Evolutionary conservation across 1,140 invertebrate genomes (phyloP).

Genomic region (Gonioctena quinquepunctata): DNA sequence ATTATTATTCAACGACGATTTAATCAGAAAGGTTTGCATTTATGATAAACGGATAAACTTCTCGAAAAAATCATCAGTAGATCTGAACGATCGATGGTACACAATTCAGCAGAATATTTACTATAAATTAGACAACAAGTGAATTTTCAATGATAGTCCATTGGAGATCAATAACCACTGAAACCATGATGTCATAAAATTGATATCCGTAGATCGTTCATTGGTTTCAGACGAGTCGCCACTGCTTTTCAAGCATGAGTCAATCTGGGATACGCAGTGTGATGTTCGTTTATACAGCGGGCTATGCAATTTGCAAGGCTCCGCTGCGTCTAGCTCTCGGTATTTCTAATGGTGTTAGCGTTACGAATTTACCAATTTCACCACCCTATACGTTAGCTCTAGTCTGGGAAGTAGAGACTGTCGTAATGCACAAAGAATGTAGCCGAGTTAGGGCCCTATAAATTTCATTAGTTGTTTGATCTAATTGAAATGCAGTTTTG

Average conservation of each 20-base stretch:
- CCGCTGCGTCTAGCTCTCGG: slow-evolving; percentile 13
- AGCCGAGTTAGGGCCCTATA: slow-evolving; percentile 32
- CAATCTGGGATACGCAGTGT: slow-evolving; percentile 57
- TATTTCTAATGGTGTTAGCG: slow-evolving; percentile 54
- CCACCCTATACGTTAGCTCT: slow-evolving; percentile 52
- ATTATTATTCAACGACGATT: too few relatives aligned
- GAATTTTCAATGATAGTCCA: too few relatives aligned
- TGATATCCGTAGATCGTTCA: too few relatives aligned
- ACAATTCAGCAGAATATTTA: too few relatives aligned
- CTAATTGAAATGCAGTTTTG: slow-evolving; percentile 44
- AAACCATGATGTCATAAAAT: too few relatives aligned
- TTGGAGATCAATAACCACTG: too few relatives aligned
- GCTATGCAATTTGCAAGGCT: slow-evolving; percentile 51
- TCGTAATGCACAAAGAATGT: slow-evolving; percentile 52
- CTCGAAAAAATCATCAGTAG: too few relatives aligned
- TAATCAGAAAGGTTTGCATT: too few relatives aligned
- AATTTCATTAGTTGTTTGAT: slow-evolving; percentile 46
- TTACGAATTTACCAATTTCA: slow-evolving; percentile 57
- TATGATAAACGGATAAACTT: too few relatives aligned
- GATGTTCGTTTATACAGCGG: slow-evolving; percentile 53
- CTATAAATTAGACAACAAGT: too few relatives aligned
- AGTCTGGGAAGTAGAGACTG: neutral
- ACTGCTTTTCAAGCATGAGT: slow-evolving; percentile 38
- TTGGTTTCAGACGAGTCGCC: neutral
- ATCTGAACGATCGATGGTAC: too few relatives aligned